Evolutionary conservation across 2,888 invertebrate genomes (phyloP), one percentile per base, ranked within the genome.

Genomic region (Acanthosepion pharaonis): DNA sequence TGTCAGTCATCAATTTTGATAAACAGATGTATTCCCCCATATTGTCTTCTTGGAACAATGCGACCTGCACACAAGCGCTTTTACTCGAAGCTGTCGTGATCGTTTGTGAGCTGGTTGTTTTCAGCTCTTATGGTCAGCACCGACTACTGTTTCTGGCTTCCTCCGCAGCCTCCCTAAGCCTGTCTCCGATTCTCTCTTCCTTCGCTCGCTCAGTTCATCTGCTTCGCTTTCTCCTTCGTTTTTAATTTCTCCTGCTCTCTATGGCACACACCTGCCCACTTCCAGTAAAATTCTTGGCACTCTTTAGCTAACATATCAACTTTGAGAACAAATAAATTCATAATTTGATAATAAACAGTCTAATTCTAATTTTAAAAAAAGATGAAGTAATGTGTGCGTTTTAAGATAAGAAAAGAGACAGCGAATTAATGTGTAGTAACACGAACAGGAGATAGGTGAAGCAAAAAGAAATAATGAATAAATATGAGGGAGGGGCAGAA

Each of bases 101-200:
- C 6, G n/a, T 11, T 78, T 78, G n/a, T n/a, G n/a, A 78, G n/a
- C 78, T 1, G 78, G n/a, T 33, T 78, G 78, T 78, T 78, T n/a
- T 78, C n/a, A 33, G 78, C 15, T n/a, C 23, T 78, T 33, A n/a
- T 78, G 78, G 78, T 78, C 78, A 78, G n/a, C 78, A n/a, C 78
- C 78, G 78, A 78, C 78, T 78, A 33, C 78, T 78, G 78, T 78
- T 78, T 78, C 78, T 78, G 78, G 78, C 59, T 59, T 59, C 59
- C 59, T 59, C 23, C 20, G 3, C 59, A 23, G 20, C 59, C 5
- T 23, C 23, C 20, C 51, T 11, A 4, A 11, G 51, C 23, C 59
- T 20, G 6, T 5, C 5, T 59, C 59, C 25, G 20, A 20, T 20
- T 20, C 23, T 20, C 20, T 20, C 23, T 23, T 20, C 20, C 20